Evolutionary conservation across 1,140 invertebrate species (phyloP), one percentile per base, ranked within the genome.

Genomic region (Fopius arisanus): DNA sequence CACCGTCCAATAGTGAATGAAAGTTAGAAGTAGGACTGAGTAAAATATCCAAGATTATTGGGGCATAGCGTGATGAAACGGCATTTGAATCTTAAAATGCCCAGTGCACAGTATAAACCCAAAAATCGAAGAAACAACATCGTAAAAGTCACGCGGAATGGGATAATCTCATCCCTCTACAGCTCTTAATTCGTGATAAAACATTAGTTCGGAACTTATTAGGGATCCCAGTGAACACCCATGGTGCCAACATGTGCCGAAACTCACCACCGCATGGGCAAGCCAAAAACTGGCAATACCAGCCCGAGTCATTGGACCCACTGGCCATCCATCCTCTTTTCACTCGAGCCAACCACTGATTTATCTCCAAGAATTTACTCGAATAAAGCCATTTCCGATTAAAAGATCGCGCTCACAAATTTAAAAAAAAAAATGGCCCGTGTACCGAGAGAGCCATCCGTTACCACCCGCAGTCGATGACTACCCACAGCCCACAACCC

Each of bases 101-200:
- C 5, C 54, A 10, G 12, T 4, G 23, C 19, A 28, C 21, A 59
- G 54, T 2, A 26, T 59, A 59, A 23, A 59, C 2, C 19, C 9
- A 59, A 59, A 54, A 59, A 59, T 7, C 54, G 21, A 59, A 7
- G 54, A 68, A 63, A 68, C 65, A 9, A 67, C 59, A 37, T 48
- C 68, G 62, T 77, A 73, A 74, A 74, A 67, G 66, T 62, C 62
- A 19, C 67, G 33, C 70, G 7, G 41, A 70, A 51, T 69, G 67
- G 63, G 59, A 26, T 71, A 75, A 72, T 78, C 71, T 72, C 41
- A 41, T 21, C 31, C 16, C 70, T 76, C 70, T 62, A 72, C 76
- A 72, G 73, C 75, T 80, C 77, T 82, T 84, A 82, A 84, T 84
- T 82, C 77, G 82, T 74, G 82, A 83, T 83, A 80, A 82, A 85